phyloP scores from a whole-genome alignment of 2,888 invertebrate genomes.

The Agrotis ipsilon region DNA sequence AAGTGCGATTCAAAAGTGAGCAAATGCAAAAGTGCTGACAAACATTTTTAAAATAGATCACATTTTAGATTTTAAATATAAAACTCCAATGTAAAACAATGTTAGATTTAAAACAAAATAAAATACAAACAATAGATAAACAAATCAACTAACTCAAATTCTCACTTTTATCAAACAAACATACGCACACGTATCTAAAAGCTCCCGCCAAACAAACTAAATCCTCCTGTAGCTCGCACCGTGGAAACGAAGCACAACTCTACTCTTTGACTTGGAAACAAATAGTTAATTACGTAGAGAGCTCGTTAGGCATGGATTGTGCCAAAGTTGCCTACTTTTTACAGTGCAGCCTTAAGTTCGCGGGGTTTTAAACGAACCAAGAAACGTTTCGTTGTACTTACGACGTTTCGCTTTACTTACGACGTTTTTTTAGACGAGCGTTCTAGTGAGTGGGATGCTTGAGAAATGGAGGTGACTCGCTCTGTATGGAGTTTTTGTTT shows the following conservation, averaged over 20 bases:
- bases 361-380: conserved; percentile 64
- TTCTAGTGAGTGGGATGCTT: conserved; percentile 56
- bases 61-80: too few species aligned
- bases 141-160: conserved; percentile 10
- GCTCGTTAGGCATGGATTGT: conserved; percentile 87
- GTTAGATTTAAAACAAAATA: too few species aligned
- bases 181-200: conserved; percentile 15
- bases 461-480: conserved; percentile 57
- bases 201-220: conserved; percentile 13
- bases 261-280: conserved; percentile 87
- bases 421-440: conserved; percentile 49
- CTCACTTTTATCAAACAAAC: conserved; percentile 1
- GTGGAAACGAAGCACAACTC: conserved; percentile 73
- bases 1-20: background rate
- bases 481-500: conserved; percentile 36
- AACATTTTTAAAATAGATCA: too few species aligned
- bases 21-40: background rate
- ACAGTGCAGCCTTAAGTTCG: conserved; percentile 65
- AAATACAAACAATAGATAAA: background rate
- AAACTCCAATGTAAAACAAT: too few species aligned
- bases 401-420: conserved; percentile 60
- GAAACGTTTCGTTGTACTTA: conserved; percentile 61
- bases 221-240: conserved; percentile 53
- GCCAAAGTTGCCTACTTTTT: conserved; percentile 73
- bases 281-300: conserved; percentile 89